Percentiles rank a stretch among this genome's conserved stretches.
Evolutionary conservation across 2,888 invertebrate genomes (phyloP).

Genomic region (Cephus pygmeus): DNA sequence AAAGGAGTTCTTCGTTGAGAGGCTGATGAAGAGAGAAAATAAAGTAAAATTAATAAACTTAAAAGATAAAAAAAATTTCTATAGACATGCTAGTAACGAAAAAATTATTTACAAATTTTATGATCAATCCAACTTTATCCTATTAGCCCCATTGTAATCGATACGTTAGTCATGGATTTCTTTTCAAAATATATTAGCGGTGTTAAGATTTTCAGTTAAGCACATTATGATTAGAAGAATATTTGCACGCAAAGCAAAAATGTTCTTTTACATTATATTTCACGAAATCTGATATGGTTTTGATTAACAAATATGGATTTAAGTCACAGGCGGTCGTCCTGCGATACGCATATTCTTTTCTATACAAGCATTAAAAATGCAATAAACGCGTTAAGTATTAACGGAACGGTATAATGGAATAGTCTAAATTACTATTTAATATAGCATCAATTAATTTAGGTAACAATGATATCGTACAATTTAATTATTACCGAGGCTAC

Average conservation of each 20-base stretch:
- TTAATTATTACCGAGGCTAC: neutral
- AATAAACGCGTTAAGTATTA: neutral
- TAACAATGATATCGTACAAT: neutral
- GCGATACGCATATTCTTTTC: neutral
- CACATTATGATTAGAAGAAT: neutral
- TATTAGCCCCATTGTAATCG: neutral
- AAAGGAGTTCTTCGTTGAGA: neutral
- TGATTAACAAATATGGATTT: neutral
- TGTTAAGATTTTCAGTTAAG: neutral
- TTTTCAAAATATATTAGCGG: neutral
- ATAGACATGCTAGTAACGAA: neutral
- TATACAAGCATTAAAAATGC: neutral
- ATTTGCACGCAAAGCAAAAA: neutral
- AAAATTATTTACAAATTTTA: neutral
- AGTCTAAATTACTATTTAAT: neutral
- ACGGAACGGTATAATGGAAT: neutral
- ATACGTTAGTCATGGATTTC: neutral
- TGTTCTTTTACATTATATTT: neutral
- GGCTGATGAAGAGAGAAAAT: neutral
- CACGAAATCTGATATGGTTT: neutral
- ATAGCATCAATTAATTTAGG: neutral
- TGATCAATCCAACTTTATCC: neutral
- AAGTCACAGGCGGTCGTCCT: neutral
- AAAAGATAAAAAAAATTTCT: neutral
- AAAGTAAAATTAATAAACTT: neutral